Base-by-base conservation (phyloP, 2,888 invertebrate species). In the Dicyrtoma fusca region DNA sequence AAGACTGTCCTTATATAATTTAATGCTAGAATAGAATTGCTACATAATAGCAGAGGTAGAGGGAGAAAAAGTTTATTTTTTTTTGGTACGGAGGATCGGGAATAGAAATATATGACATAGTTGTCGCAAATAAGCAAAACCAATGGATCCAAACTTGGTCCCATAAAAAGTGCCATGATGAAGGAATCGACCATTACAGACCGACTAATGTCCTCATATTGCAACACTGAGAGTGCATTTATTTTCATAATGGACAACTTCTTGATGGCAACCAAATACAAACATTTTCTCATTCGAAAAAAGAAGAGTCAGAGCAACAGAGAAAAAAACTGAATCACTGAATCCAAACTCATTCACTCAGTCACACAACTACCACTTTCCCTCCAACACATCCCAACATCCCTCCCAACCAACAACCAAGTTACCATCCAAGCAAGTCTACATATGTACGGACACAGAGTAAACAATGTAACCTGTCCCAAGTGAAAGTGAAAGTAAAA, bases 161-260 rank as follows among this genome's bases (percentile, higher is more conserved):
- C 68, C 68, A 68, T 68, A 68, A 68, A 68, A 68, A 68, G 45
- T 55, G 19, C 59, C 68, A 59, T 68, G 44, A 68, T 68, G 68
- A 59, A 57, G 45, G 59, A 68, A 57, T 55, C 57, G 44, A 25
- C 68, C 68, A 68, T 68, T 68, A 57, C 45, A 42, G 42, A 47
- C 68, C 68, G 47, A 68, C 68, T 68, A 68, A 68, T 47, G 57
- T 68, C 42, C 68, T 68, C 68, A 25, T 26, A 66, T 68, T 68
- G 68, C 45, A 57, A 26, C 10, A 57, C 17, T 55, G 68, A 45
- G 55, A 55, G 23, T 68, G 68, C 68, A 68, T 68, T 68, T 68
- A 68, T 68, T 57, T 45, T 47, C 68, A 68, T 68, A 68, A 68
- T 68, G 59, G 59, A 68, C 68, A 68, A 68, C 68, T 68, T 66